Conservation (phyloP, 2,113 vertebrate genomes). For the Rafetus swinhoei region DNA sequence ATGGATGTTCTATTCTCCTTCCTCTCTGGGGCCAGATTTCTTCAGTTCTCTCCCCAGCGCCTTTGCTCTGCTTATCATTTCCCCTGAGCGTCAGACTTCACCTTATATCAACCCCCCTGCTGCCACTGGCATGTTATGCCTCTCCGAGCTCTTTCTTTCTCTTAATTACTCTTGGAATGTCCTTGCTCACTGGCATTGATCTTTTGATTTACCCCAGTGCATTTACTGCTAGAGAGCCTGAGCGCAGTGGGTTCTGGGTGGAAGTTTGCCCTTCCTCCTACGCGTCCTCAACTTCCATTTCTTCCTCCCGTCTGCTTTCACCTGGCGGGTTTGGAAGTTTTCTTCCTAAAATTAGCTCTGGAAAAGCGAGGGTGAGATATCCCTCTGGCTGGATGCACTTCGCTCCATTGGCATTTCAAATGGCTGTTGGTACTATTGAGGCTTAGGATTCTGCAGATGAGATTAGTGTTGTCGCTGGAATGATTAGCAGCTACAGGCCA, state of each 20-base stretch:
- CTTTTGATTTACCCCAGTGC: neutral
- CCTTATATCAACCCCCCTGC: neutral
- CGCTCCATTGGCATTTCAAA: neutral
- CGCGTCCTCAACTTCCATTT: neutral
- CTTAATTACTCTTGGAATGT: fast-evolving
- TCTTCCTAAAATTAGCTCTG: neutral
- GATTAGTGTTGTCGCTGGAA: neutral
- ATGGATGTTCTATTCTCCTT: fast-evolving
- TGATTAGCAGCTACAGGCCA: neutral
- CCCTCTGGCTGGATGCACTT: neutral
- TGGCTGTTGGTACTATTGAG: neutral
- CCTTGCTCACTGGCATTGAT: neutral
- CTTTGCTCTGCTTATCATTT: neutral
- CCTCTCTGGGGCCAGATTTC: fast-evolving
- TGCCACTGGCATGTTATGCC: fast-evolving
- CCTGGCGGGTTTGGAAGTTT: neutral
- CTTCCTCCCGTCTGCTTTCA: neutral
- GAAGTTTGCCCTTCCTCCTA: neutral
- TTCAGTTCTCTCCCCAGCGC: neutral
- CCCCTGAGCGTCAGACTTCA: neutral
- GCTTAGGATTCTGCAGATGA: neutral
- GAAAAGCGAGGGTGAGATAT: neutral
- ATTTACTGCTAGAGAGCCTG: neutral
- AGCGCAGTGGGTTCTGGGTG: neutral
- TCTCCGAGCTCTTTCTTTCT: neutral